These are phyloP conservation scores for Cydia strobilella DNA, from an alignment of 1,140 invertebrate species.

Conservation along the genomic window DNA sequence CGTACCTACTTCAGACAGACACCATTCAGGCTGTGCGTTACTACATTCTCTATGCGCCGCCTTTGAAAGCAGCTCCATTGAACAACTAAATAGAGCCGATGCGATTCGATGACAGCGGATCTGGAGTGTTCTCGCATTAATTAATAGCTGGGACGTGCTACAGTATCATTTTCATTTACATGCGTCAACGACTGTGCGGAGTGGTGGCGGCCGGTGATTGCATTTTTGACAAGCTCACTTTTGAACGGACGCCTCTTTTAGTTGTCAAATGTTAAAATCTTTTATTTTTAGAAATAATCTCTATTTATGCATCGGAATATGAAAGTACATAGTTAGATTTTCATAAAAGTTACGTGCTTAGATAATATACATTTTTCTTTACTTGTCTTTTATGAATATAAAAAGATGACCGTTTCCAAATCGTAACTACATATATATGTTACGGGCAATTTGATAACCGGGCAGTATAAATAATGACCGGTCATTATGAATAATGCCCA, in stretches of 20 bases:
- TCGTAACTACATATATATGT: too few species aligned
- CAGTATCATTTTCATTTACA: constrained; percentile 53
- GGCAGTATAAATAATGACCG: too few species aligned
- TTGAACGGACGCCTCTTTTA: neutral
- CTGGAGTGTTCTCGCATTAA: constrained; percentile 70
- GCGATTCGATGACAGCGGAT: constrained; percentile 50
- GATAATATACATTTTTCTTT: too few species aligned
- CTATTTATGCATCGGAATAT: too few species aligned
- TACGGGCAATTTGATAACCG: too few species aligned
- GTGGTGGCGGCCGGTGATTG: constrained; percentile 18
- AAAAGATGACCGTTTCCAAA: too few species aligned
- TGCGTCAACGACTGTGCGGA: constrained; percentile 47
- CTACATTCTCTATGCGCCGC: constrained; percentile 22
- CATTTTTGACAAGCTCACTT: constrained; percentile 30
- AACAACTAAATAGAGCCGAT: constrained; percentile 62
- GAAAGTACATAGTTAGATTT: too few species aligned
- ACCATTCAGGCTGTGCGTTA: constrained; percentile 20
- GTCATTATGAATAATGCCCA: too few species aligned
- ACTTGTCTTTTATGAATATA: too few species aligned
- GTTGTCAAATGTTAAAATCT: neutral
- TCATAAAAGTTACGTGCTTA: too few species aligned
- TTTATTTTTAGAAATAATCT: neutral
- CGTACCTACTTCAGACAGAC: constrained; percentile 18
- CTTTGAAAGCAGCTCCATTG: constrained; percentile 62
- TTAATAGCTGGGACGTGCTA: constrained; percentile 61